Conservation (phyloP, 2,113 vertebrate genomes). For the Labeo catla region DNA sequence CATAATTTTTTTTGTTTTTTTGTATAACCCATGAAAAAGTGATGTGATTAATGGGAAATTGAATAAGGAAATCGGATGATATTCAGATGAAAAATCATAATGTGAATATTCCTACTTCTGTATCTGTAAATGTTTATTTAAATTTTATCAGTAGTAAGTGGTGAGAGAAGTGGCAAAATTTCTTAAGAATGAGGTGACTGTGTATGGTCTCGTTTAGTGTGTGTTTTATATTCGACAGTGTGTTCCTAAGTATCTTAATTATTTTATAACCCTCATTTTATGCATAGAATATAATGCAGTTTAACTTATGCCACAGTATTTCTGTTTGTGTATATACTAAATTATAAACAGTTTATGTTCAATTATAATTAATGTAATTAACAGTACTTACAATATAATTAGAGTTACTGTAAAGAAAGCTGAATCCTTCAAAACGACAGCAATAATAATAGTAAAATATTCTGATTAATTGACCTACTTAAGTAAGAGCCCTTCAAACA, state of each 20-base stretch:
- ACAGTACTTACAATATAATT: neutral
- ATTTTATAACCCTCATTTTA: neutral
- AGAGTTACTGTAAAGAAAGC: neutral
- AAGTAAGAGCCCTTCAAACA: slow-evolving; percentile 34
- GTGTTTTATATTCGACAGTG: neutral
- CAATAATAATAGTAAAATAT: slow-evolving; percentile 13
- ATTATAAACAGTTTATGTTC: neutral
- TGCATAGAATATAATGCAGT: neutral
- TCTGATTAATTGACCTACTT: slow-evolving; percentile 54
- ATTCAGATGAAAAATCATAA: neutral
- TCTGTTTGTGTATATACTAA: neutral
- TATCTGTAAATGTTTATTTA: neutral
- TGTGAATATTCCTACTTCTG: neutral
- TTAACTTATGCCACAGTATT: neutral
- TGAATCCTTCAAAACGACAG: neutral
- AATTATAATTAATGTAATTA: neutral
- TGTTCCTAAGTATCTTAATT: neutral
- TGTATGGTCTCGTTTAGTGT: neutral
- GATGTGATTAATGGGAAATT: neutral
- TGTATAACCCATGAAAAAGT: neutral
- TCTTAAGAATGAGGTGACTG: neutral
- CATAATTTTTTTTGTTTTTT: neutral
- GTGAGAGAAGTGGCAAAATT: neutral
- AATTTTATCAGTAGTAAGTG: neutral
- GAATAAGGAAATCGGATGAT: neutral